A percentile compares a stretch with the other conserved stretches of the same genome.
These are phyloP conservation scores for Megalopta genalis DNA, from an alignment of 1,140 invertebrate species.

Conservation along the genomic window DNA sequence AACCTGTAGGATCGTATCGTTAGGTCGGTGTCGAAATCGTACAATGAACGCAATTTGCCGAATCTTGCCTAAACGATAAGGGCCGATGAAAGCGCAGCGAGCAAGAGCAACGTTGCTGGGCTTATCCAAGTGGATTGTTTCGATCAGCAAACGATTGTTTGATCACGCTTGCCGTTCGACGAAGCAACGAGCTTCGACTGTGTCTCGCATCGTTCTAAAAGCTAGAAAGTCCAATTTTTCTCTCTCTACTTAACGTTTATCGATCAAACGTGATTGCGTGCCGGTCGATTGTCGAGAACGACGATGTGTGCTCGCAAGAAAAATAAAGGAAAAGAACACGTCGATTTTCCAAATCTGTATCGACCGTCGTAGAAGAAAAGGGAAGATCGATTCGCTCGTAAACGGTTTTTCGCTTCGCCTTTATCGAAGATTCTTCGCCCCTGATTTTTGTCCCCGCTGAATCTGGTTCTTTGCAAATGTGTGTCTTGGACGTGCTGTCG, in stretches of 20 bases:
- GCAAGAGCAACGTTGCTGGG: no score
- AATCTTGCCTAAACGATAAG: background rate
- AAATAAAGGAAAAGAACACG: no score
- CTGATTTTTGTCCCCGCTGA: no score
- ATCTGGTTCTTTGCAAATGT: no score
- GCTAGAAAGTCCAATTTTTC: conserved; percentile 2
- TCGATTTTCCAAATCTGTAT: no score
- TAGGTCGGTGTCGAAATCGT: background rate
- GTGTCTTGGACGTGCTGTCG: no score
- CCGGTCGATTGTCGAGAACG: background rate
- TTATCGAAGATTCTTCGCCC: no score
- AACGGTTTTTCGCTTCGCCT: no score
- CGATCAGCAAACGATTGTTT: background rate
- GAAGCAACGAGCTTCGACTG: background rate
- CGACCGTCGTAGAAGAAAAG: no score
- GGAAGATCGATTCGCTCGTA: no score
- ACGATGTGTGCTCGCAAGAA: background rate
- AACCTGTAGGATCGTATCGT: background rate
- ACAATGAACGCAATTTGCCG: background rate
- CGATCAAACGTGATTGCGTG: background rate
- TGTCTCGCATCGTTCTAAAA: background rate
- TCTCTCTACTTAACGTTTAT: background rate
- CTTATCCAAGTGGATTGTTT: no score
- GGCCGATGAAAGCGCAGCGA: background rate
- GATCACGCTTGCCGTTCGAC: background rate